A percentile compares a stretch with the other conserved stretches of the same genome.
Evolutionary conservation across 2,113 vertebrate genomes (phyloP).

Genomic region (Vulpes ferrilata): DNA sequence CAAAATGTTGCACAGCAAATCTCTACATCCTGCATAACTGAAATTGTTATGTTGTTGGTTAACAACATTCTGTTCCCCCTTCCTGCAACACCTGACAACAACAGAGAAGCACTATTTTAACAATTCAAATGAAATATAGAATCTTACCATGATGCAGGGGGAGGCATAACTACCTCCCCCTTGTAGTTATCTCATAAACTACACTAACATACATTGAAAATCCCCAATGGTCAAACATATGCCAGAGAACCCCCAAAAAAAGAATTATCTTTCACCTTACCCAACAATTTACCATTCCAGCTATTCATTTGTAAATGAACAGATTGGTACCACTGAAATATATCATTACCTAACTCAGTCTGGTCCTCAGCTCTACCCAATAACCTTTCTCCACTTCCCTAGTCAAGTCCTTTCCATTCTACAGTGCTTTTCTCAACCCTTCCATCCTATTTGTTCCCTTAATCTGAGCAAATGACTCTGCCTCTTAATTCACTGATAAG

Average conservation of each 20-base stretch:
- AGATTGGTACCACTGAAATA: background rate
- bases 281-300: background rate
- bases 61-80: background rate
- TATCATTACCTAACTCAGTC: background rate
- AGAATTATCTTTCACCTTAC: background rate
- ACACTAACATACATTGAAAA: background rate
- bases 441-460: background rate
- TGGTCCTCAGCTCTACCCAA: background rate
- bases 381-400: conserved; percentile 18
- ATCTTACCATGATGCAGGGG: background rate
- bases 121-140: background rate
- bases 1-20: background rate
- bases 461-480: background rate
- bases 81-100: background rate
- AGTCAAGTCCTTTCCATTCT: conserved; percentile 8
- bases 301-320: background rate
- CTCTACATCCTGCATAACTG: background rate
- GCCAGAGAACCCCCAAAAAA: background rate
- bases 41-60: background rate
- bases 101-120: conserved; percentile 17
- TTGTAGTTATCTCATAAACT: background rate
- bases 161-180: background rate
- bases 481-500: conserved; percentile 25
- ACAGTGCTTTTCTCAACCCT: background rate
- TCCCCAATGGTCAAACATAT: background rate